phyloP scores from a whole-genome alignment of 2,113 vertebrate genomes.

The Carollia perspicillata region DNA sequence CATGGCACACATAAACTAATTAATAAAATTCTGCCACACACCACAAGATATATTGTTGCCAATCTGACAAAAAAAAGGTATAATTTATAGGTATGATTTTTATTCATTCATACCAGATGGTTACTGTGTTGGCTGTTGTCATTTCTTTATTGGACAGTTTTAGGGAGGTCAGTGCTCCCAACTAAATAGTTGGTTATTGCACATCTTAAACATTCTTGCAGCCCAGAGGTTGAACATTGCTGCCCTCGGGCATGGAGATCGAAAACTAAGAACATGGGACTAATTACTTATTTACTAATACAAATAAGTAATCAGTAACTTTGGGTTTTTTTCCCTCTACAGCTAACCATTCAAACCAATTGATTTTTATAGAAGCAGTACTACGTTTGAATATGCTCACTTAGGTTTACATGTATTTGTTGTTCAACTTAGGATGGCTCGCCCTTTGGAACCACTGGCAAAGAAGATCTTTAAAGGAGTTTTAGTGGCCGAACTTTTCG shows the following conservation, averaged over 20 bases:
- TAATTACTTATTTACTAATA: background rate
- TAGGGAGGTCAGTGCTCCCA: no score
- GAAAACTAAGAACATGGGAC: background rate
- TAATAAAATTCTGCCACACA: no score
- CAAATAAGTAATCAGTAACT: background rate
- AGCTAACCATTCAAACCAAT: background rate
- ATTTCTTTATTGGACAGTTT: no score
- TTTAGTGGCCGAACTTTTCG: conserved; percentile 56
- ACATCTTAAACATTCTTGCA: no score
- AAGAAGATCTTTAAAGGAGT: conserved; percentile 74
- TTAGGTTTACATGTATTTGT: background rate
- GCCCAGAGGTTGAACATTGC: no score
- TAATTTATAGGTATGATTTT: no score
- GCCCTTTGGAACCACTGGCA: conserved; percentile 42
- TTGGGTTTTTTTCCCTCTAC: background rate
- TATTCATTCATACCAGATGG: no score
- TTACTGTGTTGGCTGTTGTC: no score
- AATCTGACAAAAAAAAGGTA: no score
- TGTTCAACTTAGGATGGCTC: conserved; percentile 64
- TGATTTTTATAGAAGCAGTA: background rate
- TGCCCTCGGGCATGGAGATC: background rate
- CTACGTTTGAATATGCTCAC: background rate
- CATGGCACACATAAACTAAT: no score
- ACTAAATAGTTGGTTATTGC: no score
- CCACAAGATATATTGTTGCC: no score